A percentile compares a stretch with the other conserved stretches of the same genome.
Evolutionary conservation across 2,113 vertebrate species (phyloP).

Genomic region (Cryptoleucopteryx plumbea): DNA sequence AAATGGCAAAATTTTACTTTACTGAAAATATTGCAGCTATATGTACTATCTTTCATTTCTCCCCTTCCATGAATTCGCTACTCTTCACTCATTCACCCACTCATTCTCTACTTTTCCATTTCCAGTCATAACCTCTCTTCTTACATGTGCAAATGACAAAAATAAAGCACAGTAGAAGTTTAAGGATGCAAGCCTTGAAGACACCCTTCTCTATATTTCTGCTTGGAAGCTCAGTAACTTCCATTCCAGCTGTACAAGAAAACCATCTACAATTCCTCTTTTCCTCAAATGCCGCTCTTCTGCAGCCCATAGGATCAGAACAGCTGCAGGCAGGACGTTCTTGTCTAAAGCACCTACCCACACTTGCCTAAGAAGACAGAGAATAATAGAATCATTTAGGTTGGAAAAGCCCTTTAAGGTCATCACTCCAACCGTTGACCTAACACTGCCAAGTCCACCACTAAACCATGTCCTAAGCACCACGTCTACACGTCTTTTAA

Average conservation of each 20-base stretch:
- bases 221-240: not conserved
- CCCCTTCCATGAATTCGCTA: not conserved
- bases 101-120: not conserved
- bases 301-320: not conserved
- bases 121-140: not conserved
- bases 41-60: not conserved
- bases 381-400: not conserved
- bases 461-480: not conserved
- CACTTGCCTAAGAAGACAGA: not conserved
- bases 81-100: not conserved
- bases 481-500: not conserved
- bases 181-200: not conserved
- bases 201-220: not conserved
- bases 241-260: not conserved
- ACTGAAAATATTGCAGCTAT: not conserved
- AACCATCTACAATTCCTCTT: not conserved
- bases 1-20: not conserved
- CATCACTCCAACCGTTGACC: not conserved
- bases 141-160: not conserved
- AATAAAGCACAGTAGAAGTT: not conserved
- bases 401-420: not conserved
- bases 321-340: not conserved
- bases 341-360: not conserved
- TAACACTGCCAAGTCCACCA: not conserved
- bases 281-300: not conserved